Base-by-base conservation (phyloP, 2,797 vertebrate species). In the Gobionotothen gibberifrons region DNA sequence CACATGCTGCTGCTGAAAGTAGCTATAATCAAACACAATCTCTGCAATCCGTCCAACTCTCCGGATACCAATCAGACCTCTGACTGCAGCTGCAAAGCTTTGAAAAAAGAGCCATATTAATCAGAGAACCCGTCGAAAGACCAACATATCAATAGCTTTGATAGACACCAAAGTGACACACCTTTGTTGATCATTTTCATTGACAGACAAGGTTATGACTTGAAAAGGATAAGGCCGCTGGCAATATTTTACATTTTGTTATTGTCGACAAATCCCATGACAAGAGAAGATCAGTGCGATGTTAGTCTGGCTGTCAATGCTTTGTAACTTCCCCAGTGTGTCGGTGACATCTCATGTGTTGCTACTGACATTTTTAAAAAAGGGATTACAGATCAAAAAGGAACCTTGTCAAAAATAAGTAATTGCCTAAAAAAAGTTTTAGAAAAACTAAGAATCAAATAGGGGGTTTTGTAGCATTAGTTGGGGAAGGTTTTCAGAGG, bases 1-100 rank as follows among this genome's bases (percentile, higher is more conserved):
- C 72, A 76, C 51, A 49, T 62, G 70, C 71, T 73, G 78, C 55
- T 78, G 44, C 48, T 68, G 19, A 74, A 72, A 64, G 66, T 21
- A 62, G 57, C 68, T 52, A 76, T 51, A 71, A 85, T 77, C 54
- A 83, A 85, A 78, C 48, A 75, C 49, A 19, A 72, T 68, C 26
- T 57, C 66, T 78, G 69, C 58, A 69, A 54, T 29, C 36, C 48
- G 64, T 52, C 57, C 13, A 36, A 60, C 22, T 69, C 19, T 66
- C 58, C 73, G 47, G 71, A 76, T 74, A 76, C 47, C 17, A 64
- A 60, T 76, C 57, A 55, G 62, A 68, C 29, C 60, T 55, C 26
- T 54, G 3, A 36, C 46, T 57, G 54, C 49, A 81, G 26, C 4
- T 53, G 36, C 36, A 76, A 39, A 40, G 32, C 40, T 60, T 48